Evolutionary conservation across 2,113 vertebrate genomes (phyloP).

Genomic region (Erythrocebus patas): DNA sequence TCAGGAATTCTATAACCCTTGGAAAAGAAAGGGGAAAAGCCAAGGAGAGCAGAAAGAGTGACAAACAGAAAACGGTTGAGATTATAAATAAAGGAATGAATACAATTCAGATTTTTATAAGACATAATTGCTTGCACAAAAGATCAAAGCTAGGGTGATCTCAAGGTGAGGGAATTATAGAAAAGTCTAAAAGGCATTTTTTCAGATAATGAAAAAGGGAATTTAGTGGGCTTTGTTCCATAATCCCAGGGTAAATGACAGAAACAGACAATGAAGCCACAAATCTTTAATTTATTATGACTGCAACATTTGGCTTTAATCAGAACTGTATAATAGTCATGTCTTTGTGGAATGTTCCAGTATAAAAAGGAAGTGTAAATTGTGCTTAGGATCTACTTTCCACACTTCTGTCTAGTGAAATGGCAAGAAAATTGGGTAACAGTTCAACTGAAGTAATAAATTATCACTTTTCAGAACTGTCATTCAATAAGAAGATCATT

Average conservation of each 20-base stretch:
- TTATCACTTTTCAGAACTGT: background rate
- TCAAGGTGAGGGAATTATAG: background rate
- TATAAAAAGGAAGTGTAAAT: background rate
- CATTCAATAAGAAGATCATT: background rate
- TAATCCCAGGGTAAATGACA: background rate
- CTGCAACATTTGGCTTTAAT: conserved; percentile 14
- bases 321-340: background rate
- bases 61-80: background rate
- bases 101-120: conserved; percentile 5
- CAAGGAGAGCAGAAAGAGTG: background rate
- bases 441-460: conserved; percentile 17
- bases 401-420: background rate
- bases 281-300: conserved; percentile 30
- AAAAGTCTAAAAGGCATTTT: conserved; percentile 1
- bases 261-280: background rate
- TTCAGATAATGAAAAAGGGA: background rate
- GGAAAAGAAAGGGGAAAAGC: background rate
- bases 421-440: background rate
- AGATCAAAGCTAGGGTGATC: background rate
- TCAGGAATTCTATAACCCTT: background rate
- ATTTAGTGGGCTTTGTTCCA: background rate
- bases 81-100: background rate
- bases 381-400: background rate
- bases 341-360: background rate
- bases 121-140: background rate